These are phyloP conservation scores for Mus minutoides DNA, from an alignment of 2,797 vertebrate species.

Conservation along the genomic window DNA sequence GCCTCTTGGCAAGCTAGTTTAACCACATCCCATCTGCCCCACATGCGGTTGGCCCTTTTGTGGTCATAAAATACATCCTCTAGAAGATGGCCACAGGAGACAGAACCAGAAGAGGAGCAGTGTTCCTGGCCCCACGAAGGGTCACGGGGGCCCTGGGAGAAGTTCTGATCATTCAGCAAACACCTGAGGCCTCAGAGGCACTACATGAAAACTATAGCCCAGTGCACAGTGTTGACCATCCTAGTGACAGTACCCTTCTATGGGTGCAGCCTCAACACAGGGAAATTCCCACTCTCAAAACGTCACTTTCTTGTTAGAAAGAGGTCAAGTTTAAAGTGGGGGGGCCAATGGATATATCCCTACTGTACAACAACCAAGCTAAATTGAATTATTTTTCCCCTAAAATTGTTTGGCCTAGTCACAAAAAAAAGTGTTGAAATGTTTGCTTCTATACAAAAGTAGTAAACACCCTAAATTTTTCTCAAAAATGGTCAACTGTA, in stretches of 20 bases:
- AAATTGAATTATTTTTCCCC: conserved; percentile 36
- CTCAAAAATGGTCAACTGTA: conserved; percentile 3
- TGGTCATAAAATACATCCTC: background rate
- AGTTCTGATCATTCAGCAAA: background rate
- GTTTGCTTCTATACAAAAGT: conserved; percentile 46
- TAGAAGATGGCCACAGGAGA: background rate
- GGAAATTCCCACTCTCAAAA: background rate
- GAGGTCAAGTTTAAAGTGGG: background rate
- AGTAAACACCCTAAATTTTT: conserved; percentile 21
- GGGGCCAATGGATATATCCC: background rate
- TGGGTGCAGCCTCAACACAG: background rate
- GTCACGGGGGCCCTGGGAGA: background rate
- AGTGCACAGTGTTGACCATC: too few relatives aligned
- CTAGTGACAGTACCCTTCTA: background rate
- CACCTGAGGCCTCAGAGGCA: background rate
- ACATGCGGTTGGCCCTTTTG: background rate
- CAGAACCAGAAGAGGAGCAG: background rate
- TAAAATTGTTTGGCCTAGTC: background rate
- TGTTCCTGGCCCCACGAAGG: too few relatives aligned
- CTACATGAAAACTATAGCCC: too few relatives aligned
- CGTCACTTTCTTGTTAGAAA: background rate
- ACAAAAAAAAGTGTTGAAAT: background rate
- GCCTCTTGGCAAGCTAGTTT: background rate
- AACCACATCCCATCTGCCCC: background rate
- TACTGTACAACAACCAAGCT: background rate